Percentiles rank a stretch among this genome's conserved stretches.
Conservation (phyloP, 2,113 vertebrate genomes). For the Coreoperca whiteheadi region DNA sequence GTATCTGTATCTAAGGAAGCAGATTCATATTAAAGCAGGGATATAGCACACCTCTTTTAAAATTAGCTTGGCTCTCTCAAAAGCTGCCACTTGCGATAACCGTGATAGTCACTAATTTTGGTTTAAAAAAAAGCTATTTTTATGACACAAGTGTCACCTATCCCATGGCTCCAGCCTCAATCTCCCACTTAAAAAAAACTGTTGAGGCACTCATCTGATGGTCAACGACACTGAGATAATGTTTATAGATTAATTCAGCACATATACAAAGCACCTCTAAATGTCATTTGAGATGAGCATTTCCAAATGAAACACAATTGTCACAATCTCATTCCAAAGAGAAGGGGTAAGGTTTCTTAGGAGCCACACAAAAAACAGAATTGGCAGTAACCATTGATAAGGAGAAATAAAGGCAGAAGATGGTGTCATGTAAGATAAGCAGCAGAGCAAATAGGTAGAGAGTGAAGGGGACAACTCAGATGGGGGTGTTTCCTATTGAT, state of each 20-base stretch:
- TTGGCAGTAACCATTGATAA: background rate
- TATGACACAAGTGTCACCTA: conserved; percentile 16
- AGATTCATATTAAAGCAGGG: conserved; percentile 36
- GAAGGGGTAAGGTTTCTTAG: background rate
- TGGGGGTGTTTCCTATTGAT: conserved; percentile 42
- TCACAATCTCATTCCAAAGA: conserved; percentile 11
- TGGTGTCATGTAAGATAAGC: conserved; percentile 11
- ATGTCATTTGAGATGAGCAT: conserved; percentile 31
- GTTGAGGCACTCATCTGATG: background rate
- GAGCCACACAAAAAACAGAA: background rate
- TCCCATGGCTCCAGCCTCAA: background rate
- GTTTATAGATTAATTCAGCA: conserved; percentile 38
- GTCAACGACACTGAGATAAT: conserved; percentile 50
- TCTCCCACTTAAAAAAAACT: conserved; percentile 11
- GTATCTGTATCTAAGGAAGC: conserved; percentile 18
- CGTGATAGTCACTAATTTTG: background rate
- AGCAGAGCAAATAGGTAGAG: conserved; percentile 22
- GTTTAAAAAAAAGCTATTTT: background rate
- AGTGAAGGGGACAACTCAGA: conserved; percentile 18
- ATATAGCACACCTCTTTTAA: conserved; percentile 6
- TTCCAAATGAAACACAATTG: conserved; percentile 30
- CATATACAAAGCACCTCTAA: conserved; percentile 28
- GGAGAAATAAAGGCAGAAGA: conserved; percentile 20
- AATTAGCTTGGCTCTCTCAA: conserved; percentile 17
- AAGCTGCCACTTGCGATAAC: conserved; percentile 26